A percentile compares a stretch with the other conserved stretches of the same genome.
Evolutionary conservation across 2,113 vertebrate species (phyloP).

Genomic region (Geococcyx californianus): DNA sequence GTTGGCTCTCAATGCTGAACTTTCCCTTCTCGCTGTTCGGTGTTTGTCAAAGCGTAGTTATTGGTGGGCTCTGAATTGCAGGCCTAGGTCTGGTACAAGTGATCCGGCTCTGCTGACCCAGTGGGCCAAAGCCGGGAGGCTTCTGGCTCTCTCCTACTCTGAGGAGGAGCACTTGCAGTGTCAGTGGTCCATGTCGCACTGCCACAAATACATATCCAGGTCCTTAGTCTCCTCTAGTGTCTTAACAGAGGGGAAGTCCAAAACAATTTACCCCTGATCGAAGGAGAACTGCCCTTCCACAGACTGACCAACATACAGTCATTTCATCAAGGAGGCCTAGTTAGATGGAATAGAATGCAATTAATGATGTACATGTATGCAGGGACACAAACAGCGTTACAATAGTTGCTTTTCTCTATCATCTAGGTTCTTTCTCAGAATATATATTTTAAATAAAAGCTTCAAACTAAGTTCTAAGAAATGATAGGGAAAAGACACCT

Average conservation of each 20-base stretch:
- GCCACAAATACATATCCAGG: background rate
- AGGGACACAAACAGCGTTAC: background rate
- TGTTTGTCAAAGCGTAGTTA: rapidly evolving
- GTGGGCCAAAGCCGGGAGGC: background rate
- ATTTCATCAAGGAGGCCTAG: background rate
- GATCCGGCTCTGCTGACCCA: background rate
- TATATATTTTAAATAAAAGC: background rate
- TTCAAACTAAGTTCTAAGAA: background rate
- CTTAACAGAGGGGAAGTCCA: background rate
- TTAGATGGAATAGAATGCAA: background rate
- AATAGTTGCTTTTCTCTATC: background rate
- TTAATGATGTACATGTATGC: rapidly evolving
- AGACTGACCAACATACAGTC: rapidly evolving
- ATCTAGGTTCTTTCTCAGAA: background rate
- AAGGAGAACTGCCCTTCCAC: background rate
- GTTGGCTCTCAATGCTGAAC: background rate
- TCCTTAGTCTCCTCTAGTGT: background rate
- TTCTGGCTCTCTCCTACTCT: rapidly evolving
- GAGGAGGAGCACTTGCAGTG: background rate
- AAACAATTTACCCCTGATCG: background rate
- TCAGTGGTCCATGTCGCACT: rapidly evolving
- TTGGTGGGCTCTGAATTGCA: rapidly evolving
- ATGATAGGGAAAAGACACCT: rapidly evolving
- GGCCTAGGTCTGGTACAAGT: background rate
- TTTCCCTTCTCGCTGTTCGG: background rate